phyloP scores from a whole-genome alignment of 2,888 invertebrate genomes.

The Lasioglossum oenotherae region DNA sequence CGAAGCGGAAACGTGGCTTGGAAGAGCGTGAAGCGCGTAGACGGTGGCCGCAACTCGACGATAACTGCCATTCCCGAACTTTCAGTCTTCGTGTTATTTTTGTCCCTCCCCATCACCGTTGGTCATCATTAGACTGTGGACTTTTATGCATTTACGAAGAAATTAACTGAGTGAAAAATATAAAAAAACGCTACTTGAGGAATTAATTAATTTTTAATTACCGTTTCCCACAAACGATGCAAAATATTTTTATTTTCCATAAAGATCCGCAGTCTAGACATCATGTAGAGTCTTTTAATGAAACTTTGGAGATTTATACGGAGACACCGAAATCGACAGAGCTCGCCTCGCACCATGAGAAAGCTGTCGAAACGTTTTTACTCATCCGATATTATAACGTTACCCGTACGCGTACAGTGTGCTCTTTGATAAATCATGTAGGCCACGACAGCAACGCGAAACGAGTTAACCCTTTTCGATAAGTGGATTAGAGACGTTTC shows the following conservation, averaged over 20 bases:
- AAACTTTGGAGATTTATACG: constrained; percentile 10
- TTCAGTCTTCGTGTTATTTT: constrained; percentile 14
- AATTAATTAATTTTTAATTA: no score
- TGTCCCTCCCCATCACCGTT: background rate
- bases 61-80: constrained; percentile 40
- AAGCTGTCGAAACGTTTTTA: background rate
- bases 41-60: constrained; percentile 24
- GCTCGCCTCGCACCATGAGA: background rate
- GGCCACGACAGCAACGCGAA: background rate
- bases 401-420: background rate
- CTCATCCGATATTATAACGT: background rate
- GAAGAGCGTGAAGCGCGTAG: constrained; percentile 28
- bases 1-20: constrained; percentile 34
- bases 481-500: background rate
- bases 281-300: constrained; percentile 1
- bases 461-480: background rate
- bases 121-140: background rate
- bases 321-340: background rate
- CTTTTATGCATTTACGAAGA: no score
- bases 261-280: no score
- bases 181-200: no score
- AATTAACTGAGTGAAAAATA: no score
- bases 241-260: no score
- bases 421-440: background rate
- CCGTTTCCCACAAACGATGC: no score